Conservation (phyloP, 2,113 vertebrate genomes). For the Dolichotis patagonum region DNA sequence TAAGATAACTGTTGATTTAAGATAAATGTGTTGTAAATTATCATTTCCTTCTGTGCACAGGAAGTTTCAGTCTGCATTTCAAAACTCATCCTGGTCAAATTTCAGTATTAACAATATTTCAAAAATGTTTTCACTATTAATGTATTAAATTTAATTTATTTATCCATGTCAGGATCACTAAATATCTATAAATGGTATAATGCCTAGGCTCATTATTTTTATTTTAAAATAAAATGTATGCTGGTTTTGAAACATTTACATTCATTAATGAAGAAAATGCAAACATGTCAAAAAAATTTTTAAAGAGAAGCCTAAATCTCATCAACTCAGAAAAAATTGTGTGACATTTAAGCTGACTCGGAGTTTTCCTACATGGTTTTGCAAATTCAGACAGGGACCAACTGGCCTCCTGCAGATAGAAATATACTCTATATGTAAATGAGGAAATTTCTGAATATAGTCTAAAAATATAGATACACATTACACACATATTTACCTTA, state of each 20-base stretch:
- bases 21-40: neutral
- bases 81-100: conserved; percentile 6
- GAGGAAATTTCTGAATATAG: conserved; percentile 48
- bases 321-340: conserved; percentile 62
- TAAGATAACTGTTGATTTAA: neutral
- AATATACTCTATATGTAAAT: conserved; percentile 81
- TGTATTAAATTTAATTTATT: conserved; percentile 33
- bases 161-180: neutral
- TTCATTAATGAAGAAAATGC: conserved; percentile 37
- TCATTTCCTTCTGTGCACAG: neutral
- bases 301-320: conserved; percentile 29
- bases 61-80: neutral
- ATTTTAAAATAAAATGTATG: conserved; percentile 40
- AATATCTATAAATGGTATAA: neutral
- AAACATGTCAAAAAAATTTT: neutral
- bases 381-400: conserved; percentile 66
- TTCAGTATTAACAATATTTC: neutral
- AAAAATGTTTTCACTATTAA: neutral
- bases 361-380: conserved; percentile 72
- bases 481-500: conserved; percentile 12
- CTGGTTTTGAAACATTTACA: conserved; percentile 36
- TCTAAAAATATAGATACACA: conserved; percentile 61
- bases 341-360: conserved; percentile 76
- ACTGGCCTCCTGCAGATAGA: conserved; percentile 73
- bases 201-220: conserved; percentile 49